Conservation (phyloP, 2,113 vertebrate genomes). For the Triplophysa siluroides region DNA sequence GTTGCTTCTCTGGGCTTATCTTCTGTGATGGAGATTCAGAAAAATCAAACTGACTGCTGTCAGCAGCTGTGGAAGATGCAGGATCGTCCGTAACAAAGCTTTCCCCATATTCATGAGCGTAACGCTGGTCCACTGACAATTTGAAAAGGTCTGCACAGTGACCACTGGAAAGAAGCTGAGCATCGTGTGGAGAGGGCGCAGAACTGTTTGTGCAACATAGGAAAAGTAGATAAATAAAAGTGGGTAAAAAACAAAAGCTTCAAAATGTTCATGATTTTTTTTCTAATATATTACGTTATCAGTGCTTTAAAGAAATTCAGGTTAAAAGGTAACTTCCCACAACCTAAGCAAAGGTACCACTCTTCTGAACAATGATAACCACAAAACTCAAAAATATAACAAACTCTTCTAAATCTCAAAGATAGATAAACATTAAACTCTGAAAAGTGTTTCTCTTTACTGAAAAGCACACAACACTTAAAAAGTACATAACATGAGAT, state of each 20-base stretch:
- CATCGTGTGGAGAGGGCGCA: slow-evolving; percentile 61
- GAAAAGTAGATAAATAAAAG: neutral
- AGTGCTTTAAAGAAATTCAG: too few relatives aligned
- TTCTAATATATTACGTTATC: too few relatives aligned
- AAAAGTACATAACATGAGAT: too few relatives aligned
- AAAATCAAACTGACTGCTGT: neutral
- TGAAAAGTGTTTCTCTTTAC: too few relatives aligned
- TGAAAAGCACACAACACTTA: too few relatives aligned
- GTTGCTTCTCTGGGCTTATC: neutral
- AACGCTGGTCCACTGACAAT: slow-evolving; percentile 80
- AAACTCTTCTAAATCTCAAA: too few relatives aligned
- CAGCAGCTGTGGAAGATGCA: neutral
- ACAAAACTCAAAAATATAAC: too few relatives aligned
- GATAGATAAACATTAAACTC: too few relatives aligned
- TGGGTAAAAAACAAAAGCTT: neutral
- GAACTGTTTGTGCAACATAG: slow-evolving; percentile 61
- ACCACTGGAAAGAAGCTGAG: slow-evolving; percentile 60
- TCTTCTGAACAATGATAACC: too few relatives aligned
- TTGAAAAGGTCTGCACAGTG: slow-evolving; percentile 76
- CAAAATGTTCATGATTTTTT: too few relatives aligned
- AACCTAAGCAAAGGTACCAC: too few relatives aligned
- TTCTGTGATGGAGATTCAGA: neutral
- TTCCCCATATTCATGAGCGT: slow-evolving; percentile 77
- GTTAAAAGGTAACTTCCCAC: too few relatives aligned
- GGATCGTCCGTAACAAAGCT: slow-evolving; percentile 48